A percentile compares a stretch with the other conserved stretches of the same genome.
Conservation (phyloP, 2,888 invertebrate genomes). For the Petrolisthes manimaculis region DNA sequence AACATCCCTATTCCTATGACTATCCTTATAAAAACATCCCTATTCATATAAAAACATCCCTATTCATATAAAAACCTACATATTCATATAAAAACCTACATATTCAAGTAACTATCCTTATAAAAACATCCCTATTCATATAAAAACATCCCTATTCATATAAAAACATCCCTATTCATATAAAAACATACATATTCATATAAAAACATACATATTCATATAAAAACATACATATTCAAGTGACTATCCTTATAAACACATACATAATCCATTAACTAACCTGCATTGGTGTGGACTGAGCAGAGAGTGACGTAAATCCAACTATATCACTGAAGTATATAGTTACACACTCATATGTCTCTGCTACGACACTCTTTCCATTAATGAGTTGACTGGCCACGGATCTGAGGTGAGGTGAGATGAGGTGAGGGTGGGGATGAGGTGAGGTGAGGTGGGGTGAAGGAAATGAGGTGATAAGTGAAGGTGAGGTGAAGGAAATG, state of each 20-base stretch:
- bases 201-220: no score
- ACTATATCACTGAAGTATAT: conserved; percentile 98
- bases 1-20: no score
- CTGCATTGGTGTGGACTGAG: conserved; percentile 90
- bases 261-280: conserved; percentile 71
- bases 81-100: no score
- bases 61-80: conserved; percentile 30
- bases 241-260: no score
- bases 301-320: conserved; percentile 88
- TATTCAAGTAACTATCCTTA: no score
- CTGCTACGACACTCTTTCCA: conserved; percentile 91
- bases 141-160: no score
- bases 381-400: conserved; percentile 92
- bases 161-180: conserved; percentile 12
- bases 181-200: conserved; percentile 29
- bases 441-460: background rate
- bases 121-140: no score
- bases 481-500: conserved; percentile 8
- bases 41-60: background rate
- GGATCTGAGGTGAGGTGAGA: conserved; percentile 73
- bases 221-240: conserved; percentile 13
- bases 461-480: background rate
- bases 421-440: background rate
- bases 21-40: no score
- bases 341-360: conserved; percentile 93